These are phyloP conservation scores for Atractosteus spatula DNA, from an alignment of 2,113 vertebrate species.

Conservation along the genomic window DNA sequence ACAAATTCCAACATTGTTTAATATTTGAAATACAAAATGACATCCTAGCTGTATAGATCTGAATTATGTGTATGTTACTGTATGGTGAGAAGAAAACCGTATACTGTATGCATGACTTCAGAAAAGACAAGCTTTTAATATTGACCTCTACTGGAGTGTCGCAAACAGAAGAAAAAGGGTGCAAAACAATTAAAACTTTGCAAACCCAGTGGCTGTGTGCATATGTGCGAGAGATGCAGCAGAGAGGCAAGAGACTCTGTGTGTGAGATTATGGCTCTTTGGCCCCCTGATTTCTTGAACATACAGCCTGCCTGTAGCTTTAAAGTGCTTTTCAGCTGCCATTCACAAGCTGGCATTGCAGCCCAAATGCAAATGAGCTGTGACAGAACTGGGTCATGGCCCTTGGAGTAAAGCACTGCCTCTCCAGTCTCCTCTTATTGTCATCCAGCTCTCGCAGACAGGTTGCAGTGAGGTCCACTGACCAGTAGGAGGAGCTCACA, in stretches of 20 bases:
- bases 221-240: neutral
- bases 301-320: constrained; percentile 18
- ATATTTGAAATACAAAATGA: too few relatives aligned
- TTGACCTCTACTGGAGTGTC: too few relatives aligned
- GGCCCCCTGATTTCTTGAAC: constrained; percentile 28
- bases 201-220: neutral
- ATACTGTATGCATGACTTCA: too few relatives aligned
- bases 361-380: constrained; percentile 57
- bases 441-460: too few relatives aligned
- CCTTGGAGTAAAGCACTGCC: constrained; percentile 33
- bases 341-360: neutral
- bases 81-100: too few relatives aligned
- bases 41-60: too few relatives aligned
- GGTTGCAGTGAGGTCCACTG: constrained; percentile 7
- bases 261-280: neutral
- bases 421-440: constrained; percentile 10
- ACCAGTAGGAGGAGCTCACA: constrained; percentile 31
- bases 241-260: neutral
- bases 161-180: too few relatives aligned
- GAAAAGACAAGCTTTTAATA: too few relatives aligned
- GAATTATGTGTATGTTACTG: too few relatives aligned
- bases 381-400: constrained; percentile 66
- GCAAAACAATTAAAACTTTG: too few relatives aligned
- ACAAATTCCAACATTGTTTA: too few relatives aligned
- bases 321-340: constrained; percentile 44